phyloP scores from a whole-genome alignment of 2,113 vertebrate genomes.

The Synchiropus splendidus region DNA sequence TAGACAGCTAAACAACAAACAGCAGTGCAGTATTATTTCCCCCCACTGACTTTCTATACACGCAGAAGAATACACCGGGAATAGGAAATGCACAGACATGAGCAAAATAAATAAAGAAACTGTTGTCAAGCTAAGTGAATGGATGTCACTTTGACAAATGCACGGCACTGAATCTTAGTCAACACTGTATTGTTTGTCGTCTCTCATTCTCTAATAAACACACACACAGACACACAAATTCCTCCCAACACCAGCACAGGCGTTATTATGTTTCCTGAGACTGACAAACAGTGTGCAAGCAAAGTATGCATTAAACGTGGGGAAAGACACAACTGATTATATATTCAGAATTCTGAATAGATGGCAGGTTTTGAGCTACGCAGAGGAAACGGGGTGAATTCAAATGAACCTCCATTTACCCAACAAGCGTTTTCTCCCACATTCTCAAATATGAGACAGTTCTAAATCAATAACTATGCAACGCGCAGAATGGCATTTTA shows the following conservation, averaged over 20 bases:
- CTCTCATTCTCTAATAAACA: slow-evolving; percentile 25
- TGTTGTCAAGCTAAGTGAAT: slow-evolving; percentile 42
- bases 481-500: slow-evolving; percentile 1
- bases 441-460: no score
- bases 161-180: slow-evolving; percentile 44
- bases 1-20: slow-evolving; percentile 1
- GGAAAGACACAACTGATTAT: slow-evolving; percentile 51
- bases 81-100: slow-evolving; percentile 11
- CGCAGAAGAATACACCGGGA: slow-evolving; percentile 2
- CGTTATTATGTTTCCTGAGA: slow-evolving; percentile 35
- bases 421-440: slow-evolving; percentile 18
- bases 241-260: slow-evolving; percentile 19
- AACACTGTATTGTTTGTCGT: slow-evolving; percentile 46
- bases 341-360: slow-evolving; percentile 61
- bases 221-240: slow-evolving; percentile 12
- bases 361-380: slow-evolving; percentile 52
- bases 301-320: slow-evolving; percentile 26
- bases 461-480: slow-evolving; percentile 1
- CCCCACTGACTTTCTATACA: slow-evolving; percentile 14
- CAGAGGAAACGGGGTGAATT: slow-evolving; percentile 50
- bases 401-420: slow-evolving; percentile 48
- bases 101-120: slow-evolving; percentile 31
- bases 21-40: slow-evolving; percentile 8
- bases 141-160: slow-evolving; percentile 57
- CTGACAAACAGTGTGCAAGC: slow-evolving; percentile 42